A percentile compares a stretch with the other conserved stretches of the same genome.
Conservation (phyloP, 2,797 vertebrate species). For the Perodicticus potto region DNA sequence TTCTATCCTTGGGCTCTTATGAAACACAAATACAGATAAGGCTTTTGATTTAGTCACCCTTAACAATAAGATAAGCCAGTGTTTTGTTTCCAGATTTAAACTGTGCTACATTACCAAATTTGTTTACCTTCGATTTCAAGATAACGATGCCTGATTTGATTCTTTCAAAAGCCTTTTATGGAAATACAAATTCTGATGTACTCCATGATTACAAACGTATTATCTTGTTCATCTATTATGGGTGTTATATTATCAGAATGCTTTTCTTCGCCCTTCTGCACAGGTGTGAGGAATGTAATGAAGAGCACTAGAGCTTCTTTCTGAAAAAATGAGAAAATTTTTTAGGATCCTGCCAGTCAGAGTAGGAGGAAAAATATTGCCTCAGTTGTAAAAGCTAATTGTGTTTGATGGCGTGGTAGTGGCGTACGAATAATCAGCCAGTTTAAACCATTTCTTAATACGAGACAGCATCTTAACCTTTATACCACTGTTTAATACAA, state of each 20-base stretch:
- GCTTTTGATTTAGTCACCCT: neutral
- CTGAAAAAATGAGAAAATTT: neutral
- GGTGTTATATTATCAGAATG: neutral
- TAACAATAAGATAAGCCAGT: neutral
- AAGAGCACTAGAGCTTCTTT: neutral
- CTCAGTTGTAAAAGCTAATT: neutral
- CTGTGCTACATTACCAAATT: neutral
- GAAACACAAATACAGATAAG: neutral
- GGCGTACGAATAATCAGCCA: neutral
- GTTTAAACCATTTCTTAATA: slow-evolving; percentile 25
- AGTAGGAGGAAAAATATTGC: neutral
- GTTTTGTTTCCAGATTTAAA: neutral
- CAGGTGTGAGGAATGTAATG: neutral
- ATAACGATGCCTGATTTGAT: neutral
- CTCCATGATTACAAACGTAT: neutral
- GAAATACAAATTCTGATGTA: neutral
- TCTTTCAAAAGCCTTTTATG: neutral
- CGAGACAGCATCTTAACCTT: neutral
- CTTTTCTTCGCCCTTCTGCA: neutral
- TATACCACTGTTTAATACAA: neutral
- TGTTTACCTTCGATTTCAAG: neutral
- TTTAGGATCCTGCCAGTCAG: neutral
- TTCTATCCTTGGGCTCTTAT: neutral
- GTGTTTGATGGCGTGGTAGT: neutral
- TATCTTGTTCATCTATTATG: neutral